Evolutionary conservation across 1,140 invertebrate genomes (phyloP).

Genomic region (Euschistus heros): DNA sequence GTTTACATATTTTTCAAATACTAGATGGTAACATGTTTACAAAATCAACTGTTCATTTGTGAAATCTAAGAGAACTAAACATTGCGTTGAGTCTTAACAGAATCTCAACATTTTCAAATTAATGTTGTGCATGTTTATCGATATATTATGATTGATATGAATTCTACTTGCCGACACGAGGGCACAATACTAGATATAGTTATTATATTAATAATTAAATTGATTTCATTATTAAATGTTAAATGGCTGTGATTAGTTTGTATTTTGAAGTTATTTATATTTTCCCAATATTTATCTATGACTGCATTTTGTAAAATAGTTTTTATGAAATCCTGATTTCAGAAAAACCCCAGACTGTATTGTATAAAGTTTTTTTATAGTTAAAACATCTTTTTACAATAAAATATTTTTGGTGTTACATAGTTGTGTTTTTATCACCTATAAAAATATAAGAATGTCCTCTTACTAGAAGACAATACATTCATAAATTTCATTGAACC

Average conservation of each 20-base stretch:
- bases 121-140: too few relatives aligned
- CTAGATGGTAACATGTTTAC: too few relatives aligned
- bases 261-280: constrained; percentile 1
- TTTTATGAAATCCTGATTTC: not conserved
- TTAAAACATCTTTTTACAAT: constrained; percentile 14
- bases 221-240: not conserved
- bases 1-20: too few relatives aligned
- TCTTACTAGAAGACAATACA: too few relatives aligned
- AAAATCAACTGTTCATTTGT: too few relatives aligned
- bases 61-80: too few relatives aligned
- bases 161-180: not conserved
- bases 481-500: too few relatives aligned
- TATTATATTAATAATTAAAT: not conserved
- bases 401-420: constrained; percentile 10
- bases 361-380: constrained; percentile 3
- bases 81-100: too few relatives aligned
- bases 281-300: not conserved
- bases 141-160: not conserved
- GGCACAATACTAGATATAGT: not conserved
- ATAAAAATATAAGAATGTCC: too few relatives aligned
- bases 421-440: not conserved
- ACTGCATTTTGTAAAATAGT: constrained; percentile 8
- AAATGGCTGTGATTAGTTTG: constrained; percentile 11
- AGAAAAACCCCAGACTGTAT: constrained; percentile 4
- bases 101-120: too few relatives aligned